These are phyloP conservation scores for cat (Felis catus) DNA, from an alignment of 2,113 vertebrate genomes.

Conservation along the genomic window DNA sequence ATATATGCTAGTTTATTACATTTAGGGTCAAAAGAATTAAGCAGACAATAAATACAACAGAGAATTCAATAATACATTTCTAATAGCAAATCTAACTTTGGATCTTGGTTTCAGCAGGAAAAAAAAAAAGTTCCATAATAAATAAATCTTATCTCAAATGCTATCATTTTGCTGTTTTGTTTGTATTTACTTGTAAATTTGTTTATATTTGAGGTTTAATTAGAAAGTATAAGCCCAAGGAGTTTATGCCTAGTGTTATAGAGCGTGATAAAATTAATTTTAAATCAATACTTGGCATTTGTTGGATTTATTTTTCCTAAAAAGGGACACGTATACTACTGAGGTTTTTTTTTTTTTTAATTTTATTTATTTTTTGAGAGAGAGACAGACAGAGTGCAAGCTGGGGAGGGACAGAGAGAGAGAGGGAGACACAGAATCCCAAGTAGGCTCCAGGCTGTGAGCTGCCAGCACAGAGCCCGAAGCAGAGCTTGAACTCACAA, in stretches of 20 bases:
- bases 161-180: background rate
- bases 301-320: background rate
- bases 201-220: constrained; percentile 27
- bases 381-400: too few species aligned
- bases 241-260: background rate
- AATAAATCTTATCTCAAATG: background rate
- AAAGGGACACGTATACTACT: background rate
- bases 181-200: constrained; percentile 41
- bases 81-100: constrained; percentile 13
- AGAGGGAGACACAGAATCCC: too few species aligned
- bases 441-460: too few species aligned
- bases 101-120: background rate
- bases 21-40: constrained; percentile 31
- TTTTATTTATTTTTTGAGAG: too few species aligned
- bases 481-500: too few species aligned
- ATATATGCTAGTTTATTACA: background rate
- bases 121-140: background rate
- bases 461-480: too few species aligned
- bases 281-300: background rate
- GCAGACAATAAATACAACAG: background rate
- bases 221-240: constrained; percentile 14
- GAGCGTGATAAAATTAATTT: constrained; percentile 16
- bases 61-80: background rate
- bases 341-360: background rate
- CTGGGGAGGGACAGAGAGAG: too few species aligned